phyloP scores from a whole-genome alignment of 2,797 vertebrate species.

The Podarcis lilfordi region DNA sequence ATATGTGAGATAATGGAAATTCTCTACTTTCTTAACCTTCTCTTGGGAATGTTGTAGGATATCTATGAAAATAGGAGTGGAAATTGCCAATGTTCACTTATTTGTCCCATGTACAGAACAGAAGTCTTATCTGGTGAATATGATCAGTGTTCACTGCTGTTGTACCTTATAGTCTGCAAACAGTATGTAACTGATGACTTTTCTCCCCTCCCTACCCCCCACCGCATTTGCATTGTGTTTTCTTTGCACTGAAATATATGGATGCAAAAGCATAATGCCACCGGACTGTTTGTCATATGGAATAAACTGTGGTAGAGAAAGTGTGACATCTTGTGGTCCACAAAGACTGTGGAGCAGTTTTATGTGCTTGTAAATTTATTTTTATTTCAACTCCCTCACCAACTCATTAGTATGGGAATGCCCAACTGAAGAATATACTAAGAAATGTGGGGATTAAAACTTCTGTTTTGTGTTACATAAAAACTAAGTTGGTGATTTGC shows the following conservation, averaged over 20 bases:
- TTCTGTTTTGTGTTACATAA: background rate
- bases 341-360: background rate
- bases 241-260: background rate
- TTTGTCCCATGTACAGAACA: too few species aligned
- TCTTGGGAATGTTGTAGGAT: too few species aligned
- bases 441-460: background rate
- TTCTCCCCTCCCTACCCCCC: too few species aligned
- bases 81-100: too few species aligned
- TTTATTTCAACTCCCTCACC: background rate
- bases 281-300: background rate
- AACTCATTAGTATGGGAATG: background rate
- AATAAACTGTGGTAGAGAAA: slow-evolving; percentile 17
- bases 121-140: too few species aligned
- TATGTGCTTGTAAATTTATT: background rate
- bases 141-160: too few species aligned
- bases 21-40: background rate
- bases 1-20: background rate
- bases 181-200: too few species aligned
- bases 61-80: too few species aligned
- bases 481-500: background rate
- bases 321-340: slow-evolving; percentile 32
- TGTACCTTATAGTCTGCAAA: too few species aligned
- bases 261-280: background rate
- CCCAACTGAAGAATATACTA: background rate
- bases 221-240: too few species aligned